phyloP scores from a whole-genome alignment of 2,888 invertebrate species.

The Heliconius sara region DNA sequence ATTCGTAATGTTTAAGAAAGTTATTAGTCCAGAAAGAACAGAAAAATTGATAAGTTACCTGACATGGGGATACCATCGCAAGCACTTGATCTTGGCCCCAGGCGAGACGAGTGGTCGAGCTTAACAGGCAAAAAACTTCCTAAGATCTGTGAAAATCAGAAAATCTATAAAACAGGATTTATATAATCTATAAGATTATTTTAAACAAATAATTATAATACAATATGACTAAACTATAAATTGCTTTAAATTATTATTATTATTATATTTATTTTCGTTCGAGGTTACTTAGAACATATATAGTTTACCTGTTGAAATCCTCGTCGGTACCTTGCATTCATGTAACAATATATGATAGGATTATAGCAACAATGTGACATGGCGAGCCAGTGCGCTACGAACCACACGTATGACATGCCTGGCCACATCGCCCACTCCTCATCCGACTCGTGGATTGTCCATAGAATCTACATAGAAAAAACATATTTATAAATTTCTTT shows the following conservation, averaged over 20 bases:
- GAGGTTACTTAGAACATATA: neutral
- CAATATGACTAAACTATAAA: too few relatives aligned
- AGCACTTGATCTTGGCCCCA: conserved; percentile 66
- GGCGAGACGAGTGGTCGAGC: conserved; percentile 59
- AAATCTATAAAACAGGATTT: too few relatives aligned
- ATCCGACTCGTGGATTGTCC: conserved; percentile 80
- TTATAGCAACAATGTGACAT: conserved; percentile 96
- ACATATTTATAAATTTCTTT: neutral
- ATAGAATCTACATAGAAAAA: conserved; percentile 80
- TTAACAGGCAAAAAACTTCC: conserved; percentile 63
- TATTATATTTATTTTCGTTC: neutral
- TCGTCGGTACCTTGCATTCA: conserved; percentile 91
- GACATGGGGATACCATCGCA: conserved; percentile 76
- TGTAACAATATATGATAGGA: conserved; percentile 93
- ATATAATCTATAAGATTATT: neutral
- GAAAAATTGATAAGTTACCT: conserved; percentile 55
- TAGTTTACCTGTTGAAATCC: conserved; percentile 79
- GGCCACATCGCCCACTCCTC: conserved; percentile 85
- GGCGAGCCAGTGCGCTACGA: conserved; percentile 91
- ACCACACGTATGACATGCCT: conserved; percentile 89
- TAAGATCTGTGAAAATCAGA: conserved; percentile 61
- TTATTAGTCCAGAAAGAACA: neutral
- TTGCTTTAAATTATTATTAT: too few relatives aligned
- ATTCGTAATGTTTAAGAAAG: neutral
- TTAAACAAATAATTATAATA: too few relatives aligned